These are phyloP conservation scores for Sebastes melanostomus DNA, from an alignment of 2,797 vertebrate genomes.

Conservation along the genomic window DNA sequence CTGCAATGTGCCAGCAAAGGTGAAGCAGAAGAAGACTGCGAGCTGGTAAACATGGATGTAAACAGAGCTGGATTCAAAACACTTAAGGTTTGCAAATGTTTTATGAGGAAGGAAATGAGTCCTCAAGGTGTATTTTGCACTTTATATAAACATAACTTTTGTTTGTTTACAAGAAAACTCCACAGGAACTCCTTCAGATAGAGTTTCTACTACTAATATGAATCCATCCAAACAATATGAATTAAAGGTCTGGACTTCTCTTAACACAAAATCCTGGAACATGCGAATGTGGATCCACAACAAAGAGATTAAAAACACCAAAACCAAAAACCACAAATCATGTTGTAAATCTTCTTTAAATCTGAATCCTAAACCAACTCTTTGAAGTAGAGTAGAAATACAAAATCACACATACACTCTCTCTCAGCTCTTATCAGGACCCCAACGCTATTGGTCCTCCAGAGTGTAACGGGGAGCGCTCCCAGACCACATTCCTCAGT, in stretches of 20 bases:
- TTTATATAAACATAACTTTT: background rate
- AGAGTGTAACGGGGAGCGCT: slow-evolving; percentile 48
- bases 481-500: slow-evolving; percentile 76
- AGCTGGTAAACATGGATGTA: background rate
- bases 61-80: background rate
- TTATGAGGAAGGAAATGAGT: background rate
- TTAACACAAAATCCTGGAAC: background rate
- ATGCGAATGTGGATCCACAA: background rate
- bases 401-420: background rate
- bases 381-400: background rate
- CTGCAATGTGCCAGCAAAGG: background rate
- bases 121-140: background rate
- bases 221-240: background rate
- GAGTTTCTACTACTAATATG: background rate
- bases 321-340: background rate
- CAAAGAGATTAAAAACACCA: background rate
- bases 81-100: background rate
- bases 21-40: background rate
- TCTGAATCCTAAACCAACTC: background rate
- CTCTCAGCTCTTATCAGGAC: slow-evolving; percentile 56
- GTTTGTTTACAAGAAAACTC: background rate
- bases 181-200: background rate
- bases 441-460: slow-evolving; percentile 37
- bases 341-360: background rate
- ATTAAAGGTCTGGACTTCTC: background rate